Percentiles rank a stretch among this genome's conserved stretches.
phyloP scores from a whole-genome alignment of 2,113 vertebrate species.

The Brienomyrus brachyistius region DNA sequence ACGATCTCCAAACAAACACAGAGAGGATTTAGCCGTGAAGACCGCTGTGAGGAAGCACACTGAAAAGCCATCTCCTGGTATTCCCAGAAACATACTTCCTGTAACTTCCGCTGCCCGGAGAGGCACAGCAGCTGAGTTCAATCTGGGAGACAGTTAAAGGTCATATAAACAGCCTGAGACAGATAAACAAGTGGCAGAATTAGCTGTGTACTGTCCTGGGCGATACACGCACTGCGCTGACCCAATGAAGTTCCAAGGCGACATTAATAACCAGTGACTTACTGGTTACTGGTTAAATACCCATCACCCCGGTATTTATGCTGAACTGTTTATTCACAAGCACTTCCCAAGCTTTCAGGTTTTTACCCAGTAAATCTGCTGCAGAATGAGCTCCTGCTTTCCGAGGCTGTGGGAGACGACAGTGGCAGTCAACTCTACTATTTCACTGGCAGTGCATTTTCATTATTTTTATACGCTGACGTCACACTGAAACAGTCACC shows the following conservation, averaged over 20 bases:
- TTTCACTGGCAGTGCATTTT: background rate
- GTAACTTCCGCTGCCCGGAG: background rate
- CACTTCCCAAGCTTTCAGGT: background rate
- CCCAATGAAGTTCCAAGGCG: background rate
- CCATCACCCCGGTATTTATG: background rate
- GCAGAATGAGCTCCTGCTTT: background rate
- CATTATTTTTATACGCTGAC: background rate
- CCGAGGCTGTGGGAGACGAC: background rate
- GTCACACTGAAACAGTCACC: background rate
- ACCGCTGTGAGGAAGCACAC: background rate
- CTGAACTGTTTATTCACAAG: background rate
- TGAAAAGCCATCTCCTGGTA: background rate
- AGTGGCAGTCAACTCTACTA: background rate
- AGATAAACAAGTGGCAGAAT: constrained; percentile 44
- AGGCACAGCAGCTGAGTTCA: constrained; percentile 22
- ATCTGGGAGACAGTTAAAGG: constrained; percentile 33
- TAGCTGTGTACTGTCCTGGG: constrained; percentile 17
- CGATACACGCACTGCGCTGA: background rate
- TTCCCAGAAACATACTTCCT: background rate
- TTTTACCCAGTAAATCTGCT: background rate
- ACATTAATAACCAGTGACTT: background rate
- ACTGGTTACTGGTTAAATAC: background rate
- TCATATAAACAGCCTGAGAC: constrained; percentile 37
- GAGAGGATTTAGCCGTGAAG: background rate
- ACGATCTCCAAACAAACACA: background rate